Conservation (phyloP, 1,140 invertebrate genomes). For the Magallana gigas region DNA sequence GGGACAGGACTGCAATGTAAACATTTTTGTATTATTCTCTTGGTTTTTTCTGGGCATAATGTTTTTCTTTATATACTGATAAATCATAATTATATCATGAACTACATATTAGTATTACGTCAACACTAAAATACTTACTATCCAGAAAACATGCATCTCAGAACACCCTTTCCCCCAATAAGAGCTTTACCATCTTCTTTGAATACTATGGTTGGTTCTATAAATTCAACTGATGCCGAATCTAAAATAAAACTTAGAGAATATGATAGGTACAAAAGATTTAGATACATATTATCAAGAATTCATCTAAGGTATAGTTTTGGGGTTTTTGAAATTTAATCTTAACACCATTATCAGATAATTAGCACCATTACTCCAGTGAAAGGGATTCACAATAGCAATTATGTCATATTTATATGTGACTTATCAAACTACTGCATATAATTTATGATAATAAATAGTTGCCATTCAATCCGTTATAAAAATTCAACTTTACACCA, state of each 20-base stretch:
- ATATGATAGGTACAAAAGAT: background rate
- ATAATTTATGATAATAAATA: no score
- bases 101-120: no score
- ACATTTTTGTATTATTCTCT: background rate
- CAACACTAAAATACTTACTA: background rate
- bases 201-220: background rate
- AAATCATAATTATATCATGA: no score
- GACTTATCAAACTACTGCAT: no score
- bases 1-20: background rate
- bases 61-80: background rate
- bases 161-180: background rate
- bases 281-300: background rate
- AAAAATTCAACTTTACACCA: no score
- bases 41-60: background rate
- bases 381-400: background rate
- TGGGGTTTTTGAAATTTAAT: background rate
- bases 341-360: background rate
- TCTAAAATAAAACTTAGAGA: no score
- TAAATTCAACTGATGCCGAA: background rate
- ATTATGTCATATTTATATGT: no score
- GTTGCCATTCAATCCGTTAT: no score
- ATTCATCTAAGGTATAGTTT: background rate
- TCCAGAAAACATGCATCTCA: slow-evolving; percentile 11
- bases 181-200: background rate
- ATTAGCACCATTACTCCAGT: background rate